Conservation (phyloP, 2,113 vertebrate species). For the Catharus minimus region DNA sequence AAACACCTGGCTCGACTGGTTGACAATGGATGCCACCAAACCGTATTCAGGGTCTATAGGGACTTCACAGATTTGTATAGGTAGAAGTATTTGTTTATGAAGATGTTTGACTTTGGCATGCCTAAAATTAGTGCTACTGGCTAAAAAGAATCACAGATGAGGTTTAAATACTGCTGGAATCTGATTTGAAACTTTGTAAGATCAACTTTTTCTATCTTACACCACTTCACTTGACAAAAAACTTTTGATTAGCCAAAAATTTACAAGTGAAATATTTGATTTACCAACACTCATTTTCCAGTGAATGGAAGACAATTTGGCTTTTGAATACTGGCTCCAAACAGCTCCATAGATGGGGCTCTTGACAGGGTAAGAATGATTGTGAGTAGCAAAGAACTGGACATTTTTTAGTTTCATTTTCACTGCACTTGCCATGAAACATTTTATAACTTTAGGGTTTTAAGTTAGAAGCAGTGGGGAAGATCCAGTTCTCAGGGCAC, state of each 20-base stretch:
- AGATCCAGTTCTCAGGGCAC: background rate
- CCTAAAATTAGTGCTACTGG: background rate
- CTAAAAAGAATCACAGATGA: background rate
- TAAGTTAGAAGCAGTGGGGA: background rate
- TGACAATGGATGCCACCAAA: background rate
- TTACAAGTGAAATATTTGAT: background rate
- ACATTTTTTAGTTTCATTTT: slow-evolving; percentile 14
- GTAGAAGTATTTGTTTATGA: background rate
- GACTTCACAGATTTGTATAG: background rate
- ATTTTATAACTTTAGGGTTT: background rate
- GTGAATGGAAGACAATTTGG: background rate
- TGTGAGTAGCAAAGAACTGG: background rate
- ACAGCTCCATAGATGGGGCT: background rate
- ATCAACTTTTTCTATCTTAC: background rate
- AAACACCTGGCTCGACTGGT: background rate
- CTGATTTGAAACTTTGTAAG: background rate
- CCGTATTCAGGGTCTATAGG: background rate
- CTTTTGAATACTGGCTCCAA: background rate
- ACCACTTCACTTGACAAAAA: background rate
- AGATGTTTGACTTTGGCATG: background rate
- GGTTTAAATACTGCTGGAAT: background rate
- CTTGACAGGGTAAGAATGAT: background rate
- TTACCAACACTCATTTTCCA: background rate
- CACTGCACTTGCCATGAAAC: background rate
- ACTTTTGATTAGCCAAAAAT: background rate